These are phyloP conservation scores for Pholis gunnellus DNA, from an alignment of 2,113 vertebrate genomes.

Conservation along the genomic window DNA sequence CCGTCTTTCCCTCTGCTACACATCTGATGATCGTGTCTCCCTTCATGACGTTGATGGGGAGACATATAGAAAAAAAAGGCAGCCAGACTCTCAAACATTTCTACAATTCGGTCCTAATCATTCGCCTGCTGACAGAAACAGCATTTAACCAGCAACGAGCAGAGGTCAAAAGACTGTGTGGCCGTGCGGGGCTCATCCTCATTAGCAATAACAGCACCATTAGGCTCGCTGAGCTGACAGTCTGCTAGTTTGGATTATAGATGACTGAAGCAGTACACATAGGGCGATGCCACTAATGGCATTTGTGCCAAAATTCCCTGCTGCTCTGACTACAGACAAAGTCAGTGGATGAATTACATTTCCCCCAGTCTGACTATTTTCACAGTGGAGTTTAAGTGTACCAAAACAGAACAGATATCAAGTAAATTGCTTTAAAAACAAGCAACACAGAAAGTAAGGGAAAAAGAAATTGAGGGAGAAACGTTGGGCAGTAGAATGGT, in stretches of 20 bases:
- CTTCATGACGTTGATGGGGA: background rate
- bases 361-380: background rate
- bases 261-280: conserved; percentile 34
- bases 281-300: conserved; percentile 1
- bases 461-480: background rate
- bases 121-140: conserved; percentile 47
- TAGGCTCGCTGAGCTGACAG: conserved; percentile 30
- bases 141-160: conserved; percentile 41
- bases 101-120: conserved; percentile 36
- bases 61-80: background rate
- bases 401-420: background rate
- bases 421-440: background rate
- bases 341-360: background rate
- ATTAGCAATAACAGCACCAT: conserved; percentile 50
- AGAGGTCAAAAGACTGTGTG: conserved; percentile 51
- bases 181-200: conserved; percentile 33
- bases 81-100: background rate
- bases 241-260: conserved; percentile 47
- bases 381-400: background rate
- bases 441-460: background rate
- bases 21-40: background rate
- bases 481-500: conserved; percentile 12
- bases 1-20: background rate
- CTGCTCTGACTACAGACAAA: conserved; percentile 28
- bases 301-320: conserved; percentile 34